phyloP scores from a whole-genome alignment of 2,888 invertebrate species.

The Orthonevra nobilis region DNA sequence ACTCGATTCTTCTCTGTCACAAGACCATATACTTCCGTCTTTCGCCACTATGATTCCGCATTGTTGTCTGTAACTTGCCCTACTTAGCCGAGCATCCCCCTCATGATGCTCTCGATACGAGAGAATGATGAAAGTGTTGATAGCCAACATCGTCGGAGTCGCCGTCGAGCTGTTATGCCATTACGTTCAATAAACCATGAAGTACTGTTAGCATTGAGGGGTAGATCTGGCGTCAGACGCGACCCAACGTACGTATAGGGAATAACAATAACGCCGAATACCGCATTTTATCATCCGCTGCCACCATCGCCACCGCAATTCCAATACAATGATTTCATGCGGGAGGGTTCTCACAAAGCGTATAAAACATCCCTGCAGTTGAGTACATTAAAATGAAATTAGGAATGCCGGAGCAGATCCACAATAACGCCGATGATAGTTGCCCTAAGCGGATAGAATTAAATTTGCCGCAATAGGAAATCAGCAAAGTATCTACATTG shows the following conservation, averaged over 20 bases:
- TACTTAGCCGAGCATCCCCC: neutral
- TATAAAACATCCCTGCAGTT: neutral
- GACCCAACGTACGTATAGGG: neutral
- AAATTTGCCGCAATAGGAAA: slow-evolving; percentile 41
- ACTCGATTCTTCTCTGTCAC: slow-evolving; percentile 3
- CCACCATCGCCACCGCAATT: slow-evolving; percentile 20
- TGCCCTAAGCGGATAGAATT: neutral
- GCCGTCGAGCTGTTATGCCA: slow-evolving; percentile 17
- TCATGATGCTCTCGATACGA: neutral
- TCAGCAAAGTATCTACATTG: slow-evolving; percentile 47
- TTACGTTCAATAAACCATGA: slow-evolving; percentile 54
- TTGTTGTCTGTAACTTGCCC: slow-evolving; percentile 9
- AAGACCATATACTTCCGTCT: slow-evolving; percentile 27
- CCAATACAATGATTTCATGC: slow-evolving; percentile 36
- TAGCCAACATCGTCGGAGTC: slow-evolving; percentile 4
- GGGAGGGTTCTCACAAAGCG: slow-evolving; percentile 26
- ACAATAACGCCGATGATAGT: slow-evolving; percentile 11
- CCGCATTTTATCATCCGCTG: slow-evolving; percentile 30
- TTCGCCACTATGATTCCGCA: neutral
- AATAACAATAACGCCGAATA: slow-evolving; percentile 38
- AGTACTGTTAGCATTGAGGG: neutral
- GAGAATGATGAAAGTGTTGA: slow-evolving; percentile 24
- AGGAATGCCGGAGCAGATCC: slow-evolving; percentile 26
- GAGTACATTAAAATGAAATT: slow-evolving; percentile 43
- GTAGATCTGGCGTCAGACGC: too few relatives aligned